Conservation (phyloP, 2,888 invertebrate species). For the Phengaris alcon region DNA sequence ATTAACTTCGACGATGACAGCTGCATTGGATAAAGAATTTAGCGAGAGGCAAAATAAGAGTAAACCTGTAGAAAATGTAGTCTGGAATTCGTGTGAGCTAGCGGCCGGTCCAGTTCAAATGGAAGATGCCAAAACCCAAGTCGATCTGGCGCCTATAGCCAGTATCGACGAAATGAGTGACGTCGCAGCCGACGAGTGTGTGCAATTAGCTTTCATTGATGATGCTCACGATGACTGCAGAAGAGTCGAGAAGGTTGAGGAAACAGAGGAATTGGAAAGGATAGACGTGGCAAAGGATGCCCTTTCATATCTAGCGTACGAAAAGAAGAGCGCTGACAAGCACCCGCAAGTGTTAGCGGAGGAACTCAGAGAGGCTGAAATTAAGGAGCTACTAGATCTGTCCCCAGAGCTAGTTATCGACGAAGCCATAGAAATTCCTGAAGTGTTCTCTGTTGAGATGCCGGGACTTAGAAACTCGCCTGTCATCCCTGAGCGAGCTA, state of each 20-base stretch:
- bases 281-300: slow-evolving; percentile 71
- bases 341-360: slow-evolving; percentile 55
- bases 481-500: slow-evolving; percentile 64
- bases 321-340: slow-evolving; percentile 54
- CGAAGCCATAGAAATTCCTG: slow-evolving; percentile 56
- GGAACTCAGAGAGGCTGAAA: slow-evolving; percentile 64
- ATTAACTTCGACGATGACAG: slow-evolving; percentile 65
- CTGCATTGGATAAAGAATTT: slow-evolving; percentile 61
- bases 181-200: slow-evolving; percentile 51
- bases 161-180: slow-evolving; percentile 67
- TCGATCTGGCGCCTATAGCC: slow-evolving; percentile 66
- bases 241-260: slow-evolving; percentile 37
- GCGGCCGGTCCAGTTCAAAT: slow-evolving; percentile 51
- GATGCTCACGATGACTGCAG: slow-evolving; percentile 53
- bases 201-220: slow-evolving; percentile 57
- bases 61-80: slow-evolving; percentile 46
- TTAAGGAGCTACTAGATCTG: slow-evolving; percentile 61
- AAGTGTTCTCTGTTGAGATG: slow-evolving; percentile 55
- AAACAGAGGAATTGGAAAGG: slow-evolving; percentile 45
- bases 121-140: slow-evolving; percentile 50
- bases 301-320: slow-evolving; percentile 62
- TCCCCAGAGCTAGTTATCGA: slow-evolving; percentile 69
- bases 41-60: slow-evolving; percentile 54
- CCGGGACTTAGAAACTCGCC: slow-evolving; percentile 56
- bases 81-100: slow-evolving; percentile 49